Base-by-base conservation (phyloP, 1,140 invertebrate species). In the Dinothrombium tinctorium region DNA sequence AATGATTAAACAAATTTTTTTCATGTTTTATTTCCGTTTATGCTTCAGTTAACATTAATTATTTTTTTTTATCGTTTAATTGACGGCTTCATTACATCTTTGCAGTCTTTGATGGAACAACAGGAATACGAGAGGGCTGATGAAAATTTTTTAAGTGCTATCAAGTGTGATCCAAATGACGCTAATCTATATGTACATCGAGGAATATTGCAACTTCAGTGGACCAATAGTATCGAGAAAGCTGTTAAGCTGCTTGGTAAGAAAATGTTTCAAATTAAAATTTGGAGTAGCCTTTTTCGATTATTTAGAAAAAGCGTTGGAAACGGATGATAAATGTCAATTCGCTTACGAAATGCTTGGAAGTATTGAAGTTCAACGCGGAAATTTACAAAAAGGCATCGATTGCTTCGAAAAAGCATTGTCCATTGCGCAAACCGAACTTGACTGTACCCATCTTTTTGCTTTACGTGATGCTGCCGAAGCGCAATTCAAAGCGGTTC, bases 311-410 rank as follows among this genome's bases (percentile, higher is more conserved):
- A 70, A 76, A 60, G 82, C 80, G 3, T 70, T 92, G 42, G 68
- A 77, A 53, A 62, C 84, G 44, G 87, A 95, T 64, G 69, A 76
- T 20, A 81, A 79, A 58, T 90, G 83, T 66, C 76, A 84, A 62
- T 79, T 87, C 65, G 86, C 77, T 11, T 90, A 83, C 60, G 86
- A 95, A 64, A 87, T 84, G 21, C 62, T 92, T 36, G 86, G 79
- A 45, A 86, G 82, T 2, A 75, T 94, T 47, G 79, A 87, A 71
- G 76, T 89, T 46, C 83, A 90, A 63, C 73, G 79, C 47, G 79
- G 79, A 33, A 78, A 87, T 55, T 59, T 92, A 40, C 62, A 71
- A 37, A 64, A 72, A 52, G 83, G 84, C 6, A 69, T 90, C 42
- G 69, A 73, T 46, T 62, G 81, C 15, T 89, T 90, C 54, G 73